phyloP scores from a whole-genome alignment of 2,113 vertebrate species.

The Eleginops maclovinus region DNA sequence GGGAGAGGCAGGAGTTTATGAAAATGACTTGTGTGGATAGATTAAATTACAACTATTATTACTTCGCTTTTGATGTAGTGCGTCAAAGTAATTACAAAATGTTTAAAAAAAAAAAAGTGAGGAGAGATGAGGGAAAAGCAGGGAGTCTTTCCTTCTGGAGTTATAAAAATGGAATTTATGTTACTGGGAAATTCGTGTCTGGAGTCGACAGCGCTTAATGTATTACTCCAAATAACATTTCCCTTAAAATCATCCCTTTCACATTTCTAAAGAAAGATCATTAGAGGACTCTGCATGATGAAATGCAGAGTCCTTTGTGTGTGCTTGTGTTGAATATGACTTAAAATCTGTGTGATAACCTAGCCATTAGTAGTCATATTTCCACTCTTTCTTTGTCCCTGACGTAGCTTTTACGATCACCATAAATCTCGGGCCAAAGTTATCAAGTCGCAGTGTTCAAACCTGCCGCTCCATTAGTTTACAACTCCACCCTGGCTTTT shows the following conservation, averaged over 20 bases:
- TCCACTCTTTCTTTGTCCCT: slow-evolving; percentile 80
- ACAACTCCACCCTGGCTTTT: slow-evolving; percentile 77
- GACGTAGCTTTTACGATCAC: slow-evolving; percentile 80
- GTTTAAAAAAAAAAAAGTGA: slow-evolving; percentile 64
- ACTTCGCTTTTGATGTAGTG: slow-evolving; percentile 98
- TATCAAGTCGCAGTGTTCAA: slow-evolving; percentile 79
- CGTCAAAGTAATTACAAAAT: slow-evolving; percentile 96
- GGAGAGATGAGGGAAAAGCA: slow-evolving; percentile 58
- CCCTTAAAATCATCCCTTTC: slow-evolving; percentile 77
- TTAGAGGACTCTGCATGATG: slow-evolving; percentile 80
- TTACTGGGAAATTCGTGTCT: slow-evolving; percentile 86
- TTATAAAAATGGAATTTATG: slow-evolving; percentile 85
- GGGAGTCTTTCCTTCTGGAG: slow-evolving; percentile 88
- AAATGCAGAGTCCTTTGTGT: slow-evolving; percentile 54
- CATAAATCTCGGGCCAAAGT: slow-evolving; percentile 83
- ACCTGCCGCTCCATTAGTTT: slow-evolving; percentile 85
- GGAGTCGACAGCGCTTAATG: slow-evolving; percentile 88
- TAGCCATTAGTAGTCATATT: slow-evolving; percentile 77
- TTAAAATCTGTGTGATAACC: slow-evolving; percentile 69
- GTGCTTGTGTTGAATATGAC: slow-evolving; percentile 58
- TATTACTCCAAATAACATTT: slow-evolving; percentile 91
- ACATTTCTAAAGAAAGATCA: slow-evolving; percentile 87
- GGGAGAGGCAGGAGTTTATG: slow-evolving; percentile 91
- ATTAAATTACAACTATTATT: slow-evolving; percentile 99
- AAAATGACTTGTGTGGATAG: slow-evolving; percentile 98